Base-by-base conservation (phyloP, 2,797 vertebrate genomes). In the Artibeus jamaicensis region DNA sequence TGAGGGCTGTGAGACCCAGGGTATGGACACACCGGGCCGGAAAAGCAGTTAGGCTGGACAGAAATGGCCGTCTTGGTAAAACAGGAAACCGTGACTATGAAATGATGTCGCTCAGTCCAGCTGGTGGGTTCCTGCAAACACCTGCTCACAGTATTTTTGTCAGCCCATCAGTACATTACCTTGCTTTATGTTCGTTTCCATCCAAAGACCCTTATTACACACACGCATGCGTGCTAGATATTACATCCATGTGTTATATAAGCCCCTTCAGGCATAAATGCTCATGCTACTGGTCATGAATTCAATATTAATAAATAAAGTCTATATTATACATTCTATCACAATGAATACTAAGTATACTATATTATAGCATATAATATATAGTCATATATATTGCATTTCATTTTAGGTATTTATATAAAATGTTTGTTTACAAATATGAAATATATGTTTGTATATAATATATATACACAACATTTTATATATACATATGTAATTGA, bases 21-120 rank as follows among this genome's bases (percentile, higher is more conserved):
- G 22, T 79, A 26, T 53, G 53, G 7, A 88, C 78, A 93, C 94
- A 91, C 4, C 39, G 34, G 96, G n/a, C 48, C 53, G 24, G 48
- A 87, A 89, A 87, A 86, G 50, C 81, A 94, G 73, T 90, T 76
- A 92, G 34, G 39, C 59, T 68, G n/a, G 19, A 76, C 44, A 86
- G 76, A 93, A 77, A 46, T 29, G 76, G 81, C 71, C 84, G 16
- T 87, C 73, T 26, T 10, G 6, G 10, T 26, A 11, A 57, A 26
- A 57, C 1, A 57, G 55, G 55, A 57, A 26, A 57, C 55, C 55
- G 5, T 26, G 55, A 57, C 55, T 57, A 4, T 26, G 55, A 26
- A 26, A 26, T 11, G 24, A 26, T 26, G 53, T 39, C 46, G 92
- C 19, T 21, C 22, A 68, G 14, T 70, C 55, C n/a, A 71, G 8